phyloP scores from a whole-genome alignment of 2,888 invertebrate genomes.

The Ctena decussata region DNA sequence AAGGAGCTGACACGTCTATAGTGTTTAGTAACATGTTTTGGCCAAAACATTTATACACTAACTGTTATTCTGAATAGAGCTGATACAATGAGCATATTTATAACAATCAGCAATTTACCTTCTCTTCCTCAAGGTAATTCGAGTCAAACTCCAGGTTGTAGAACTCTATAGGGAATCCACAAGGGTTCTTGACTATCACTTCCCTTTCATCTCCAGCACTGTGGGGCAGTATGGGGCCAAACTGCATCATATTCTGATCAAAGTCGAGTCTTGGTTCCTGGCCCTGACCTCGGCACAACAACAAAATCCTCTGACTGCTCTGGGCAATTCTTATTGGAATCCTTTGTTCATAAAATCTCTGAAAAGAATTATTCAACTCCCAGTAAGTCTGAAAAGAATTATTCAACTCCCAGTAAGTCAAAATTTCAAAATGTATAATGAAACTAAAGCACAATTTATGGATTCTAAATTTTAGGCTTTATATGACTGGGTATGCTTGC shows the following conservation, averaged over 20 bases:
- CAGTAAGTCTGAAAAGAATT: too few relatives aligned
- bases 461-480: too few relatives aligned
- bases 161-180: constrained; percentile 90
- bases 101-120: constrained; percentile 81
- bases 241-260: constrained; percentile 88
- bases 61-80: too few relatives aligned
- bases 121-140: constrained; percentile 86
- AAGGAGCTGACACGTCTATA: too few relatives aligned
- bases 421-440: too few relatives aligned
- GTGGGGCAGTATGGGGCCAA: constrained; percentile 90
- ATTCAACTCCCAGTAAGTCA: too few relatives aligned
- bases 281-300: constrained; percentile 86
- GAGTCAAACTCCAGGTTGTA: constrained; percentile 91
- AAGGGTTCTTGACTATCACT: constrained; percentile 90
- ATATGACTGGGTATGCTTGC: too few relatives aligned
- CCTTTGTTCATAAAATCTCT: constrained; percentile 86
- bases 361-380: too few relatives aligned
- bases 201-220: constrained; percentile 89
- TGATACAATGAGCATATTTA: too few relatives aligned
- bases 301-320: constrained; percentile 85
- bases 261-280: constrained; percentile 86
- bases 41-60: too few relatives aligned
- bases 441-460: too few relatives aligned
- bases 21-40: too few relatives aligned
- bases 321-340: constrained; percentile 85